Evolutionary conservation across 2,113 vertebrate species (phyloP).

Genomic region (Otis tarda): DNA sequence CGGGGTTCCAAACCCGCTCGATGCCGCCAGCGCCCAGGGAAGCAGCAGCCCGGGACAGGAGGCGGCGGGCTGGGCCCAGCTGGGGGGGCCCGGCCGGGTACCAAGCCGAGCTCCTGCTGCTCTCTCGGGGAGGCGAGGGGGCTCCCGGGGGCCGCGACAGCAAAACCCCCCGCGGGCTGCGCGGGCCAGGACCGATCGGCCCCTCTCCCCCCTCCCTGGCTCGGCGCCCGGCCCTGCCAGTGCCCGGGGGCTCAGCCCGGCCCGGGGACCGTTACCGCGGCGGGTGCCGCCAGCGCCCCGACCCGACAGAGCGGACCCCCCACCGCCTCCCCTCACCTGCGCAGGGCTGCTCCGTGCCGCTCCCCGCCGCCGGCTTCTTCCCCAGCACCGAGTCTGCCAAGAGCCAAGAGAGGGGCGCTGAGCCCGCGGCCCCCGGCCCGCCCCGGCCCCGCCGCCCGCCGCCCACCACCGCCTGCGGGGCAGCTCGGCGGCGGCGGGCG

Average conservation of each 20-base stretch:
- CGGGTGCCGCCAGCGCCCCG: background rate
- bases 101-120: too few relatives aligned
- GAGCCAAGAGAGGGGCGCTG: conserved; percentile 12
- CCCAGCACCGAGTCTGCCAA: conserved; percentile 50
- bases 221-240: background rate
- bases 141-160: background rate
- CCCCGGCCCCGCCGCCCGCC: too few relatives aligned
- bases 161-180: background rate
- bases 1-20: background rate
- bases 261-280: background rate
- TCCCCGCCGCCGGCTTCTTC: conserved; percentile 16
- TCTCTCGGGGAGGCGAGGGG: too few relatives aligned
- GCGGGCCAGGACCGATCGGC: too few relatives aligned
- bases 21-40: background rate
- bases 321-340: background rate
- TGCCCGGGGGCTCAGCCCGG: background rate
- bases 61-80: too few relatives aligned
- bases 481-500: background rate
- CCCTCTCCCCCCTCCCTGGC: too few relatives aligned
- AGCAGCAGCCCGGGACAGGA: background rate
- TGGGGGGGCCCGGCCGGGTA: too few relatives aligned
- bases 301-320: too few relatives aligned
- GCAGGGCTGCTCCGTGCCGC: conserved; percentile 1
- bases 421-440: background rate
- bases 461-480: too few relatives aligned